Conservation (phyloP, 2,113 vertebrate species). For the Pseudorectes ferrugineus region DNA sequence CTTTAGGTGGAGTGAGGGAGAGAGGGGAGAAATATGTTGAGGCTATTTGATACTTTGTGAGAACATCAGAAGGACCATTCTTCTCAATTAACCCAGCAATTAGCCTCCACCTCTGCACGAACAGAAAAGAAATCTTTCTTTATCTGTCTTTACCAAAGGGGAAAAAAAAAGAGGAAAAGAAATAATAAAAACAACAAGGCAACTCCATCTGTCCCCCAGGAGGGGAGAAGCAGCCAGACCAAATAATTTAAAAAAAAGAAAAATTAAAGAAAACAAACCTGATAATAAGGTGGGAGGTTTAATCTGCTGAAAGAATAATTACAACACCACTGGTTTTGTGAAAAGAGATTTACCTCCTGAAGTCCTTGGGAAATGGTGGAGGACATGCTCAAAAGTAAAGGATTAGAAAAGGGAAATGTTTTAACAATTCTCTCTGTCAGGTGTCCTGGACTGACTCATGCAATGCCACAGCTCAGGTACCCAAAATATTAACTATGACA, state of each 20-base stretch:
- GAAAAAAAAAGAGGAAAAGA: not conserved
- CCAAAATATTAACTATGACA: not conserved
- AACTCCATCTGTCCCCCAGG: not conserved
- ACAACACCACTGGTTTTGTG: not conserved
- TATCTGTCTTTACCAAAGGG: not conserved
- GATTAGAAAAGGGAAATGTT: not conserved
- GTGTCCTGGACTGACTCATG: not conserved
- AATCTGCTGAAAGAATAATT: not conserved
- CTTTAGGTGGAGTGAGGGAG: conserved; percentile 40
- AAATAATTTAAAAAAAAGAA: not conserved
- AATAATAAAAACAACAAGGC: not conserved
- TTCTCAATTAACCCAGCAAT: conserved; percentile 71
- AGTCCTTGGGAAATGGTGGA: not conserved
- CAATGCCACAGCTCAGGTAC: not conserved
- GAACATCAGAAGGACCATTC: conserved; percentile 69
- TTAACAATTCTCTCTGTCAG: not conserved
- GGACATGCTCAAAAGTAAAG: not conserved
- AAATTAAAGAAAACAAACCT: not conserved
- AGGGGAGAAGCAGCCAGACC: not conserved
- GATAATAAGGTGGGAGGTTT: not conserved
- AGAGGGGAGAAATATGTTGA: conserved; percentile 60
- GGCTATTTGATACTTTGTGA: conserved; percentile 65
- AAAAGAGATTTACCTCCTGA: not conserved
- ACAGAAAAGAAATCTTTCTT: conserved; percentile 39
- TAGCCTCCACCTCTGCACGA: conserved; percentile 42